A percentile compares a stretch with the other conserved stretches of the same genome.
These are phyloP conservation scores for Drosophila virilis DNA, from an alignment of 1,140 invertebrate species.

Conservation along the genomic window DNA sequence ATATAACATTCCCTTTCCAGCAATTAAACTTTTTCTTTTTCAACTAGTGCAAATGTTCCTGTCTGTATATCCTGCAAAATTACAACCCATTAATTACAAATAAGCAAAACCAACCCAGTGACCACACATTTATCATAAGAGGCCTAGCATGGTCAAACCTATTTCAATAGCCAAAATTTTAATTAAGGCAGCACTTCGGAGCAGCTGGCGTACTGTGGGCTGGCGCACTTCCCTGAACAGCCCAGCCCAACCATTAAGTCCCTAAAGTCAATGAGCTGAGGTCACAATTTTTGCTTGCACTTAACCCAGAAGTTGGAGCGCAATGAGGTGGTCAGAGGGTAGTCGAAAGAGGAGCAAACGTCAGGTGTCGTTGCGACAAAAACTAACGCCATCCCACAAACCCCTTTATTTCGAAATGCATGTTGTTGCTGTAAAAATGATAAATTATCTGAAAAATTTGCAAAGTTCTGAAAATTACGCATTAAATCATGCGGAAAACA, in stretches of 20 bases:
- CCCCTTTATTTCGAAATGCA: background rate
- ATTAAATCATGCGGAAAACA: constrained; percentile 76
- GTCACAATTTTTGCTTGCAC: constrained; percentile 68
- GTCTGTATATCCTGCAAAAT: constrained; percentile 34
- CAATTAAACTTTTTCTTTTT: constrained; percentile 28
- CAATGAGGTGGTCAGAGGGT: background rate
- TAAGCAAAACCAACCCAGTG: constrained; percentile 6
- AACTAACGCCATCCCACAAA: constrained; percentile 3
- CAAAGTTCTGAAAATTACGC: constrained; percentile 79
- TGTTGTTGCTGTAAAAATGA: constrained; percentile 59
- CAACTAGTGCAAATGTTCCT: background rate
- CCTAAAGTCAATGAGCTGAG: constrained; percentile 75
- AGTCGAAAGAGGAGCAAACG: constrained; percentile 43
- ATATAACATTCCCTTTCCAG: background rate
- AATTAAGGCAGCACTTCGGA: constrained; percentile 68
- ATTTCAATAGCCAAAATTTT: constrained; percentile 64
- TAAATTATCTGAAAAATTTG: constrained; percentile 77
- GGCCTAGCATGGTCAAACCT: constrained; percentile 15
- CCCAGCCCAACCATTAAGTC: constrained; percentile 50
- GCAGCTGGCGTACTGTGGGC: background rate
- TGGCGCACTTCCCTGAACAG: background rate
- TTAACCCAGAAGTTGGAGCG: constrained; percentile 53
- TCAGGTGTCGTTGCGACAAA: constrained; percentile 58
- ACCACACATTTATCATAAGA: constrained; percentile 44
- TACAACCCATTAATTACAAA: constrained; percentile 43